Conservation (phyloP, 2,888 invertebrate species). For the Uropetala carovei region DNA sequence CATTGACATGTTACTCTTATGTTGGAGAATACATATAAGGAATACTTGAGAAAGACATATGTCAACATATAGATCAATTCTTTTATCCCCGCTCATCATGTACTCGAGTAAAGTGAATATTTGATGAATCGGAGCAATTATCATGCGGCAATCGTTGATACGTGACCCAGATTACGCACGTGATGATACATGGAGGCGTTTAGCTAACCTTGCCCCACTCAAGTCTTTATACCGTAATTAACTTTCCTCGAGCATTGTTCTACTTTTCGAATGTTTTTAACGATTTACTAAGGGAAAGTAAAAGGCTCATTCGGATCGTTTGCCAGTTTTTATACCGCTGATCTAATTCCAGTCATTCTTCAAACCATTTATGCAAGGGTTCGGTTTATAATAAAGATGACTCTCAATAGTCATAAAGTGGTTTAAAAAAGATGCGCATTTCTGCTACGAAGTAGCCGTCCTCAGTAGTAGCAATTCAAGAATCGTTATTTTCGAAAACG, state of each 20-base stretch:
- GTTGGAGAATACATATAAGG: no score
- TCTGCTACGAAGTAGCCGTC: not conserved
- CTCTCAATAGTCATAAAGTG: not conserved
- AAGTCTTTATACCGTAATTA: not conserved
- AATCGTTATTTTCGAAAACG: no score
- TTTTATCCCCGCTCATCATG: not conserved
- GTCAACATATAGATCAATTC: not conserved
- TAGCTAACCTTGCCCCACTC: constrained; percentile 15
- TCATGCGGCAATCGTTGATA: not conserved
- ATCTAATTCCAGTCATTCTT: not conserved
- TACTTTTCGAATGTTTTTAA: constrained; percentile 10
- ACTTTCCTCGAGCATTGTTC: constrained; percentile 21
- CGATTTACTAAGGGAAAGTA: constrained; percentile 1
- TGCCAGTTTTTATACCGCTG: not conserved
- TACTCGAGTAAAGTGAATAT: not conserved
- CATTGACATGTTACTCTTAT: no score
- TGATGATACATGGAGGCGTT: not conserved
- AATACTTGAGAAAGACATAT: not conserved
- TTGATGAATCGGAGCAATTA: not conserved
- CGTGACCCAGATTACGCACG: not conserved
- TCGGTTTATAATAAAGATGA: not conserved
- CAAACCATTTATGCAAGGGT: not conserved
- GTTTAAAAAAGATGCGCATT: not conserved
- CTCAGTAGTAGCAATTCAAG: no score
- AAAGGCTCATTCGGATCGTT: not conserved